These are phyloP conservation scores for human (Homo sapiens) DNA, from an alignment of 2,113 vertebrate species.

Conservation along the genomic window GRCh38 chr11:46104501-46105000, in stretches of 20 bases:
- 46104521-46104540: conserved; percentile 53
- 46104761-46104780: not conserved
- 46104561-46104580: not conserved
- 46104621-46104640: conserved; percentile 40
- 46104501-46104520: conserved; percentile 30
- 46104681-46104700: not conserved
- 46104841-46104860: not conserved
- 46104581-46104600: not conserved
- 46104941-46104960: not conserved
- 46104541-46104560: conserved; percentile 35
- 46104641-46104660: conserved; percentile 50
- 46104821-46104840: not conserved
- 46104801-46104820: not conserved
- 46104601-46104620: conserved; percentile 10
- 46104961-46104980: not conserved
- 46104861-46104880: not conserved
- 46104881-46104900: not conserved
- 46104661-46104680: not conserved
- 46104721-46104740: not conserved
- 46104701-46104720: conserved; percentile 16
- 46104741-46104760: not conserved
- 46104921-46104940: not conserved
- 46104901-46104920: not conserved
- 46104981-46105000: not conserved
- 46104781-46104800: conserved; percentile 14